These are phyloP conservation scores for Calliopum simillimum DNA, from an alignment of 2,888 invertebrate species.

Conservation along the genomic window DNA sequence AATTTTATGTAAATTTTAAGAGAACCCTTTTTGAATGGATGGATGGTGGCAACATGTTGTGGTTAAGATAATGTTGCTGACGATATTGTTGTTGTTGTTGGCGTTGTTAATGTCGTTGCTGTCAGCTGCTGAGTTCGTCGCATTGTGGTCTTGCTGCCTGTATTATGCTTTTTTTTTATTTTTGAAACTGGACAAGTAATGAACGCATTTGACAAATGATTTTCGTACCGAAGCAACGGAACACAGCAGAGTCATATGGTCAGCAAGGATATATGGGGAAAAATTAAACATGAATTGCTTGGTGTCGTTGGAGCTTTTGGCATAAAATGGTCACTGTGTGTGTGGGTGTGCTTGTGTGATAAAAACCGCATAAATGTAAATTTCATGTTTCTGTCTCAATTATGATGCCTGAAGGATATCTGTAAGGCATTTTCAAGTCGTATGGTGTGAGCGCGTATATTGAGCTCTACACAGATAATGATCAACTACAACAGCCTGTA, in stretches of 20 bases:
- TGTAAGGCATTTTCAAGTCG: no score
- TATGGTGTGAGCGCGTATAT: no score
- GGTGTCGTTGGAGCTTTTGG: conserved; percentile 8
- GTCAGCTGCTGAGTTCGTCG: conserved; percentile 26
- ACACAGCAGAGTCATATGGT: neutral
- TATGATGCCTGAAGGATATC: conserved; percentile 3
- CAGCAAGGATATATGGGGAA: neutral
- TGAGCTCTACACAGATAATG: no score
- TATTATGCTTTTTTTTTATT: conserved; percentile 16
- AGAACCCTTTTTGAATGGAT: neutral
- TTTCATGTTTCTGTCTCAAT: neutral
- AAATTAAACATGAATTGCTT: conserved; percentile 6
- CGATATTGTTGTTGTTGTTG: neutral
- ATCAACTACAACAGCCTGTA: neutral
- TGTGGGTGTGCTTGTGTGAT: neutral
- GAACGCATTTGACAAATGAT: conserved; percentile 30
- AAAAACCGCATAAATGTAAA: conserved; percentile 21
- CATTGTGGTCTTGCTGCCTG: conserved; percentile 46
- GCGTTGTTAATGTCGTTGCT: neutral
- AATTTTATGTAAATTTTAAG: conserved; percentile 4
- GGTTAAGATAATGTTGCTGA: conserved; percentile 15
- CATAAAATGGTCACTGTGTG: neutral
- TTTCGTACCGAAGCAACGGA: conserved; percentile 26
- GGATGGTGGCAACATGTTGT: neutral
- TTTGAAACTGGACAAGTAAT: conserved; percentile 35